phyloP scores from a whole-genome alignment of 2,888 invertebrate genomes.

The Cremastinae sp. region DNA sequence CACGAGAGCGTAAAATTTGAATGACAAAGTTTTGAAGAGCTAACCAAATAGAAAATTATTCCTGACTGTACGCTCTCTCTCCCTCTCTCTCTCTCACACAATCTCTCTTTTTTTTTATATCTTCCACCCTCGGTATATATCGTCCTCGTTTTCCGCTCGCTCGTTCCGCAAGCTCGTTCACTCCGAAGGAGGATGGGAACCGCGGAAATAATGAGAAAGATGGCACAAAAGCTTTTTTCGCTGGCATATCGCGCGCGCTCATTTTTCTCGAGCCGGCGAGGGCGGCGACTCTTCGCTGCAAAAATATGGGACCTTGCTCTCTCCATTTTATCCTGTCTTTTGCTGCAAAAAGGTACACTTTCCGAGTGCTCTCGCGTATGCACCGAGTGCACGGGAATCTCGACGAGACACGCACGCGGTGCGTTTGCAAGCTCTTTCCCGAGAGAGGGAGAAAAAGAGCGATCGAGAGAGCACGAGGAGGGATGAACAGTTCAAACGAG shows the following conservation, averaged over 20 bases:
- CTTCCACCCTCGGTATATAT: conserved; percentile 1
- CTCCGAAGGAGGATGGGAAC: conserved; percentile 36
- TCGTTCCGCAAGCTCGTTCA: conserved; percentile 25
- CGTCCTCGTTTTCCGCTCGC: neutral
- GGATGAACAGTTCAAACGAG: neutral
- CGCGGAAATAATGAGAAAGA: conserved; percentile 56
- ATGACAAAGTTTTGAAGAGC: too few species aligned
- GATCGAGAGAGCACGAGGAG: conserved; percentile 5
- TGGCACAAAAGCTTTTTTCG: conserved; percentile 53
- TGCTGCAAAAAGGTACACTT: too few species aligned
- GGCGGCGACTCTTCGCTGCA: too few species aligned
- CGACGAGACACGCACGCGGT: too few species aligned
- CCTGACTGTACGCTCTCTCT: conserved; percentile 8
- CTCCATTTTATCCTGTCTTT: too few species aligned
- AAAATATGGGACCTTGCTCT: too few species aligned
- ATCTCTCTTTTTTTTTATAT: conserved; percentile 7
- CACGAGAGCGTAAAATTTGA: too few species aligned
- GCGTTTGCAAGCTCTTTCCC: too few species aligned
- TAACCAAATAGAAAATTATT: too few species aligned
- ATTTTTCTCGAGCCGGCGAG: neutral
- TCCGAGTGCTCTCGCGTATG: too few species aligned
- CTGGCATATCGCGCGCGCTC: conserved; percentile 18
- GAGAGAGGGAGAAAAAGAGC: neutral
- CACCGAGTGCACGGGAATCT: too few species aligned
- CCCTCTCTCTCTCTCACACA: too few species aligned